Evolutionary conservation across 1,140 invertebrate species (phyloP).

Genomic region (Drosophila ironensis): DNA sequence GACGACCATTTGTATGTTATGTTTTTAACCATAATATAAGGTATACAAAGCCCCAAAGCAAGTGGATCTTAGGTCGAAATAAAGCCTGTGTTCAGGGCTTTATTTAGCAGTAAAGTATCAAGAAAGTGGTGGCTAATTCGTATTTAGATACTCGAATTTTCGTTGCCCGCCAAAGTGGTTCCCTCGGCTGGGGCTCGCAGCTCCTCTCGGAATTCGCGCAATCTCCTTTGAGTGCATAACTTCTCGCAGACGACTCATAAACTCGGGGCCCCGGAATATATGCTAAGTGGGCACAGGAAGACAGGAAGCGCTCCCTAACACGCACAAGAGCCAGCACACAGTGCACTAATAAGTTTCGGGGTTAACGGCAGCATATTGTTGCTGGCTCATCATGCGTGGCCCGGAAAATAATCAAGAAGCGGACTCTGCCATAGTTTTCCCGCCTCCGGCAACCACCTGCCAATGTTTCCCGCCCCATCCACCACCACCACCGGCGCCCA

Average conservation of each 20-base stretch:
- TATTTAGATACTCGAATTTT: no score
- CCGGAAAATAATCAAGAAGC: slow-evolving; percentile 13
- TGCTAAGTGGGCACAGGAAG: no score
- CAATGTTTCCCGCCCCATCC: slow-evolving; percentile 21
- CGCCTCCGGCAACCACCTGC: slow-evolving; percentile 45
- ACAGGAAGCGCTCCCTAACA: background rate
- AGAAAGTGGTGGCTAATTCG: no score
- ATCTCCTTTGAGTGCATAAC: background rate
- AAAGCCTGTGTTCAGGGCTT: no score
- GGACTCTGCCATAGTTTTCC: background rate
- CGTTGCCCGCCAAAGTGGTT: no score
- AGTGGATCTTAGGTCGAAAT: no score
- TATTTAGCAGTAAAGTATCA: no score
- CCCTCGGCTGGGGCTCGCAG: no score
- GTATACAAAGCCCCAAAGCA: no score
- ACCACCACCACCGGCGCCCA: no score
- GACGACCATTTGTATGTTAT: no score
- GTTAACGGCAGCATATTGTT: slow-evolving; percentile 81
- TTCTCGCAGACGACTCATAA: slow-evolving; percentile 10
- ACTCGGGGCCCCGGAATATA: background rate
- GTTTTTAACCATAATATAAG: no score
- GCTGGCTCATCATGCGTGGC: slow-evolving; percentile 54
- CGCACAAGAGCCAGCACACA: background rate
- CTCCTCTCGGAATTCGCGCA: background rate
- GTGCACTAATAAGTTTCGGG: slow-evolving; percentile 58